A percentile compares a stretch with the other conserved stretches of the same genome.
Evolutionary conservation across 2,113 vertebrate genomes (phyloP).

Genomic region (Jacana jacana): DNA sequence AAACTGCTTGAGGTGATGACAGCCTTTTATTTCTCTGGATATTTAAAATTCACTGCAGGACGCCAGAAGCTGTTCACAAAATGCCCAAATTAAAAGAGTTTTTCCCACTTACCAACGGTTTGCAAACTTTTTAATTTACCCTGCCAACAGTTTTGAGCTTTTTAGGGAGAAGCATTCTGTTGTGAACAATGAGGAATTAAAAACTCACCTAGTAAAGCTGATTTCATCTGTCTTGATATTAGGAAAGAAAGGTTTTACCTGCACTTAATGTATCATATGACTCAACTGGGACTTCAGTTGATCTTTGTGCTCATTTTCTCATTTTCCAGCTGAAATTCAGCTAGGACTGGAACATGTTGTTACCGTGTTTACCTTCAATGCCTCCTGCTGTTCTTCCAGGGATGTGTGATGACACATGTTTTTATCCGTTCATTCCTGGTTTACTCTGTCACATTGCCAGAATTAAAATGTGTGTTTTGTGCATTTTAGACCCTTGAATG

Average conservation of each 20-base stretch:
- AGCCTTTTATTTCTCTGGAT: not conserved
- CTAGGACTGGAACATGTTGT: not conserved
- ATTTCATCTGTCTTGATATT: not conserved
- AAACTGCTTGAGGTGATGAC: not conserved
- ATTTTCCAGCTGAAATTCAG: not conserved
- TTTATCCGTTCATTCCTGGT: not conserved
- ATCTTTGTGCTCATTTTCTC: not conserved
- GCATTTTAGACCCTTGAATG: not conserved
- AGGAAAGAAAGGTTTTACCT: not conserved
- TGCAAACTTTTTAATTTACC: not conserved
- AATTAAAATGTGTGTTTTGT: not conserved
- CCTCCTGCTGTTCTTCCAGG: not conserved
- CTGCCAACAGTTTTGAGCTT: not conserved
- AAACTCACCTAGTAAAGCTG: not conserved
- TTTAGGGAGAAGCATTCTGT: not conserved
- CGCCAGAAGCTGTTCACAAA: not conserved
- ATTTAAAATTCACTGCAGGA: slow-evolving; percentile 25
- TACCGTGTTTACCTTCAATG: not conserved
- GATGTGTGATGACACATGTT: not conserved
- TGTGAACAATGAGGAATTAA: slow-evolving; percentile 7
- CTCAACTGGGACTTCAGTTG: not conserved
- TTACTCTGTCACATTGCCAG: not conserved
- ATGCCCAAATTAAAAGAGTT: not conserved
- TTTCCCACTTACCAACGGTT: not conserved
- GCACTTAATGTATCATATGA: not conserved